Evolutionary conservation across 2,113 vertebrate genomes (phyloP).

Genomic region (Oryzias curvinotus): DNA sequence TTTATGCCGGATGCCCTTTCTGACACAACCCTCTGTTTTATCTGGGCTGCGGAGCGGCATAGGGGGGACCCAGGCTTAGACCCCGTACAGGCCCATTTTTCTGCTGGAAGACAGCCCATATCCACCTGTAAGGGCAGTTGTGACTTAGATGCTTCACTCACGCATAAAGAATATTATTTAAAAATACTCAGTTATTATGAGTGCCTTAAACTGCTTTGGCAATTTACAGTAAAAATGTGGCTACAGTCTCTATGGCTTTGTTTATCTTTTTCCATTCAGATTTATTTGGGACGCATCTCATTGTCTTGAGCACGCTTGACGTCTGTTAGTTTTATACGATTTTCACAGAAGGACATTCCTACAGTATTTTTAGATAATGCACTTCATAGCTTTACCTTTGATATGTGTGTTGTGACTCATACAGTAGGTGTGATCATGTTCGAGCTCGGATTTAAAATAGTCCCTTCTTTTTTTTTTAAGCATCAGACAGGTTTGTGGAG

Average conservation of each 20-base stretch:
- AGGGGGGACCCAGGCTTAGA: too few species aligned
- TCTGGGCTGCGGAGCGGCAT: too few species aligned
- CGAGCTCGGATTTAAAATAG: constrained; percentile 45
- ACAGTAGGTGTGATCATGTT: constrained; percentile 34
- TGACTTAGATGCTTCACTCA: background rate
- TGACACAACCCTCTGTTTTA: too few species aligned
- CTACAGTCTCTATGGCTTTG: constrained; percentile 8
- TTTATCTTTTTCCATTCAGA: background rate
- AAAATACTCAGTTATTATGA: constrained; percentile 11
- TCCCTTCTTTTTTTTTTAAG: constrained; percentile 40
- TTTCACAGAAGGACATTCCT: constrained; percentile 12
- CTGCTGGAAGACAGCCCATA: too few species aligned
- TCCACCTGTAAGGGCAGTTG: too few species aligned
- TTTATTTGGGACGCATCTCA: constrained; percentile 1
- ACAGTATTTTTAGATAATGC: background rate
- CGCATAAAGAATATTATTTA: background rate
- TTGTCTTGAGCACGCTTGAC: background rate
- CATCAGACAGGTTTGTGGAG: constrained; percentile 67
- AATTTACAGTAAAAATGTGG: constrained; percentile 4
- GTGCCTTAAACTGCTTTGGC: background rate
- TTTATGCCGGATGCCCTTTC: too few species aligned
- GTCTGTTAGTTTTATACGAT: constrained; percentile 3
- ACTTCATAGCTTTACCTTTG: constrained; percentile 17
- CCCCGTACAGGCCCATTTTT: too few species aligned
- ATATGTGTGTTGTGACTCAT: constrained; percentile 34